Conservation (phyloP, 1,140 invertebrate genomes). For the Eulimnadia texana region DNA sequence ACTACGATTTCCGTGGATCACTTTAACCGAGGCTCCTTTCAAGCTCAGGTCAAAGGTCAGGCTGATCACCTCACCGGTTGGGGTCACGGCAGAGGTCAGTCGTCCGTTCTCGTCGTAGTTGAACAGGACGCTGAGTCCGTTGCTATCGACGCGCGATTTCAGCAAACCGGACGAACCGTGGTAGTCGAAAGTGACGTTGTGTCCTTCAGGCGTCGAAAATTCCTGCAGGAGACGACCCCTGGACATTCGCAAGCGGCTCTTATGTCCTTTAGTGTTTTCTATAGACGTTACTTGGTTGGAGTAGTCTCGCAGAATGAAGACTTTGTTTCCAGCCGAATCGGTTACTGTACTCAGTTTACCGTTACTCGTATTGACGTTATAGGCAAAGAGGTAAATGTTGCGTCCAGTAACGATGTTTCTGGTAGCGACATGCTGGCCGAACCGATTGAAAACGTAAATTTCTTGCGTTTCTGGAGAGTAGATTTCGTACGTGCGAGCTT, state of each 20-base stretch:
- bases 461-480: slow-evolving; percentile 80
- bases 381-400: slow-evolving; percentile 83
- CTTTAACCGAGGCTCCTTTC: slow-evolving; percentile 71
- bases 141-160: slow-evolving; percentile 73
- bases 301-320: slow-evolving; percentile 62
- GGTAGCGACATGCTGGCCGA: slow-evolving; percentile 86
- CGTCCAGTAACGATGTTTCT: slow-evolving; percentile 83
- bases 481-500: slow-evolving; percentile 80
- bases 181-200: slow-evolving; percentile 85
- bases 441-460: slow-evolving; percentile 83
- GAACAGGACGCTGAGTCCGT: slow-evolving; percentile 82
- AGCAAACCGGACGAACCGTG: slow-evolving; percentile 74
- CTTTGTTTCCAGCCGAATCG: slow-evolving; percentile 85
- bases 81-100: slow-evolving; percentile 73
- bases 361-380: slow-evolving; percentile 92
- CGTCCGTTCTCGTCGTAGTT: slow-evolving; percentile 90
- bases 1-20: slow-evolving; percentile 64
- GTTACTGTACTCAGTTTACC: slow-evolving; percentile 65
- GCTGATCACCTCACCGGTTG: slow-evolving; percentile 74
- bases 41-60: slow-evolving; percentile 72
- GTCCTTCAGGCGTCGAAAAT: slow-evolving; percentile 75
- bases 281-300: slow-evolving; percentile 80
- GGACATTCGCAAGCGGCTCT: slow-evolving; percentile 74
- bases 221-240: slow-evolving; percentile 77
- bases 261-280: slow-evolving; percentile 84